Evolutionary conservation across 2,888 invertebrate genomes (phyloP).

Genomic region (Mystacides longicornis): DNA sequence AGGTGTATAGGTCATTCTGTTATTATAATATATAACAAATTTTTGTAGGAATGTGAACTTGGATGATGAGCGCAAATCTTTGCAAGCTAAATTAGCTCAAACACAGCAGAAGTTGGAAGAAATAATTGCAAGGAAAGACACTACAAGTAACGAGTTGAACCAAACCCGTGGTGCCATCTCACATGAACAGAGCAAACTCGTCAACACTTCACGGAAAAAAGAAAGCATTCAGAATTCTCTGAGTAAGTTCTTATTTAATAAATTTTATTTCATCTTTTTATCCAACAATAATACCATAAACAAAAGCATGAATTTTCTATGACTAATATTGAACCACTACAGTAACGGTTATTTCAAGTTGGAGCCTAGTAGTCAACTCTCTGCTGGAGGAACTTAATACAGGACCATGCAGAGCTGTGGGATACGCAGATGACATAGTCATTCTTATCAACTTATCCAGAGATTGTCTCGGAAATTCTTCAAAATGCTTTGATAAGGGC

Average conservation of each 20-base stretch:
- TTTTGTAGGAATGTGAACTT: slow-evolving; percentile 25
- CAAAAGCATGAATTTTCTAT: too few relatives aligned
- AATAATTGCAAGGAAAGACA: slow-evolving; percentile 35
- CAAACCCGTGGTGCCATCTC: slow-evolving; percentile 32
- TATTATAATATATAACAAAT: neutral
- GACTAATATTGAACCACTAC: too few relatives aligned
- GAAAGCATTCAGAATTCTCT: slow-evolving; percentile 6
- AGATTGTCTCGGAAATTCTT: too few relatives aligned
- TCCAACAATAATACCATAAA: too few relatives aligned
- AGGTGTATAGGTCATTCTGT: neutral
- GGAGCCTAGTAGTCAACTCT: too few relatives aligned
- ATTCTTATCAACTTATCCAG: too few relatives aligned
- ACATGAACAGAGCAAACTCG: slow-evolving; percentile 14
- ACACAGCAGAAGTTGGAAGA: slow-evolving; percentile 31
- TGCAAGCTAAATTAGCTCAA: slow-evolving; percentile 26
- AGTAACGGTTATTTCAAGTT: too few relatives aligned
- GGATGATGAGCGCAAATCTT: slow-evolving; percentile 13
- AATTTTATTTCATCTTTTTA: neutral
- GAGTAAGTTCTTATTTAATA: slow-evolving; percentile 6
- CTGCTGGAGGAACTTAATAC: too few relatives aligned
- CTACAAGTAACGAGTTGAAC: slow-evolving; percentile 32
- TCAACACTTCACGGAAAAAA: slow-evolving; percentile 6
- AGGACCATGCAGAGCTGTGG: too few relatives aligned
- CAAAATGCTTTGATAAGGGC: too few relatives aligned
- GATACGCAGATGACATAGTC: too few relatives aligned